Conservation (phyloP, 1,140 invertebrate genomes). For the Drusus annulatus region DNA sequence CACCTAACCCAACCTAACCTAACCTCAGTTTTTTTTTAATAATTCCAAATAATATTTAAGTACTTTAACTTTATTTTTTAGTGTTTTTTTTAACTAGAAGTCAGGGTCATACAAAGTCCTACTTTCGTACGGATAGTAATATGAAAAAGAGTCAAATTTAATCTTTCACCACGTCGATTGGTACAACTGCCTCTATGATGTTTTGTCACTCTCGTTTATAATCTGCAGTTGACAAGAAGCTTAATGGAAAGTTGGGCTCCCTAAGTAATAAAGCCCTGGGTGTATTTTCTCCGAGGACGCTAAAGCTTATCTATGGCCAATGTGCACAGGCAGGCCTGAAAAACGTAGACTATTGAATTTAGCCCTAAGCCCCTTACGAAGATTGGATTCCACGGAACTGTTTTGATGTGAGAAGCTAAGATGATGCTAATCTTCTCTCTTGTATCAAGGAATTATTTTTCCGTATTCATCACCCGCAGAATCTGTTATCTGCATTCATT, state of each 20-base stretch:
- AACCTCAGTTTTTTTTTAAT: too few species aligned
- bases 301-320: conserved; percentile 3
- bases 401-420: conserved; percentile 52
- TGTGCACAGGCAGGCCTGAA: conserved; percentile 33
- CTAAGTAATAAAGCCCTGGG: conserved; percentile 19
- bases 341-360: conserved; percentile 58
- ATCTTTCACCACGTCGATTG: too few species aligned
- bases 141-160: too few species aligned
- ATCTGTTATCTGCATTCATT: not conserved
- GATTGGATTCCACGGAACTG: conserved; percentile 57
- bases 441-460: conserved; percentile 52
- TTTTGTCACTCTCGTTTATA: conserved; percentile 50
- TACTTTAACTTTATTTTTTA: too few species aligned
- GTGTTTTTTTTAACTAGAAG: too few species aligned
- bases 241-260: conserved; percentile 57
- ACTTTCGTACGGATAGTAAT: too few species aligned
- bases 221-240: conserved; percentile 57
- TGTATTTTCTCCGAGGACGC: conserved; percentile 25
- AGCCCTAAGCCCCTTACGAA: conserved; percentile 54
- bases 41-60: too few species aligned
- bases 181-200: not conserved
- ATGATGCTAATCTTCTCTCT: conserved; percentile 51
- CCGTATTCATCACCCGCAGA: conserved; percentile 15
- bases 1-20: too few species aligned
- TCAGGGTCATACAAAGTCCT: too few species aligned